These are phyloP conservation scores for Acanthurus lineatus DNA, from an alignment of 2,797 vertebrate species.

Conservation along the genomic window DNA sequence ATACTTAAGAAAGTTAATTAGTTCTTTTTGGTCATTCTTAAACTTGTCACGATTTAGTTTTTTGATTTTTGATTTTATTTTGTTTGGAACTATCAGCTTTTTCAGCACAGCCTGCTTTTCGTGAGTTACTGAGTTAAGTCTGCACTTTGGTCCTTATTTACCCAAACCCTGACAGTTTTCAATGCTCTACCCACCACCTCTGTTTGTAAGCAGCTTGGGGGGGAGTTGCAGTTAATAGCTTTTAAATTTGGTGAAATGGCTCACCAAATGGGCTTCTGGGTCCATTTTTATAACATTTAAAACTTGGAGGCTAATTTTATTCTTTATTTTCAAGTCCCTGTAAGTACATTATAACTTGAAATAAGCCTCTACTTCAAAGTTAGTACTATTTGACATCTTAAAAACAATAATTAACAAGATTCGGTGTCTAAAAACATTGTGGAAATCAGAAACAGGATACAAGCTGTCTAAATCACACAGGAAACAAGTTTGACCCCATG, in stretches of 20 bases:
- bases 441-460: slow-evolving; percentile 31
- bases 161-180: too few species aligned
- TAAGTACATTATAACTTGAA: neutral
- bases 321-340: neutral
- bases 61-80: too few species aligned
- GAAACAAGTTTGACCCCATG: slow-evolving; percentile 37
- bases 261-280: neutral
- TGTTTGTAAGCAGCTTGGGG: too few species aligned
- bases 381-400: neutral
- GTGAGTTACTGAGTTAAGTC: too few species aligned
- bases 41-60: too few species aligned
- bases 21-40: too few species aligned
- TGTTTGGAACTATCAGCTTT: too few species aligned
- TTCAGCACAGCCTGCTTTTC: too few species aligned
- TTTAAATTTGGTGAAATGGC: neutral
- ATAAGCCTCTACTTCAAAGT: neutral
- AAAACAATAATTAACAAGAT: neutral
- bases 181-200: too few species aligned
- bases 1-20: too few species aligned
- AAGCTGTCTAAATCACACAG: slow-evolving; percentile 20
- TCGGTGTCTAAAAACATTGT: neutral
- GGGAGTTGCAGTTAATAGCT: neutral
- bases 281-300: neutral
- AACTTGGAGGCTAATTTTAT: neutral
- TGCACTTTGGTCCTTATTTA: too few species aligned